Conservation (phyloP, 2,888 invertebrate genomes). For the Xanthostigma xanthostigma region DNA sequence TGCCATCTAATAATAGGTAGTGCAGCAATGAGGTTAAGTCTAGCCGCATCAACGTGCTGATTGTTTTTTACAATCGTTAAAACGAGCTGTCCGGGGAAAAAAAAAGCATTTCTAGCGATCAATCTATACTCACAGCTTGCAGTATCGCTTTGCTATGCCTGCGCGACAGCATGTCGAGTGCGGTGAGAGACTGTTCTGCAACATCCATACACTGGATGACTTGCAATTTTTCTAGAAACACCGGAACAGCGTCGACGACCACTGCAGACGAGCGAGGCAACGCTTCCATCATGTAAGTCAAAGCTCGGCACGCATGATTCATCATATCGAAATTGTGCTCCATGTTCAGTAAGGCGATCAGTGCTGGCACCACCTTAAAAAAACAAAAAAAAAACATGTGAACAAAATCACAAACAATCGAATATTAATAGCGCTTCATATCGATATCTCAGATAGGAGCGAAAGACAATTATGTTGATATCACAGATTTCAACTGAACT, state of each 20-base stretch:
- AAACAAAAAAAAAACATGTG: background rate
- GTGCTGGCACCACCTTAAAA: slow-evolving; percentile 68
- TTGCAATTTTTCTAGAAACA: slow-evolving; percentile 91
- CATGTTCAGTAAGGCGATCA: slow-evolving; percentile 82
- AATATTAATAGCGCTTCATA: too few species aligned
- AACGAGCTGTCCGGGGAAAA: background rate
- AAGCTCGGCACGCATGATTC: slow-evolving; percentile 96
- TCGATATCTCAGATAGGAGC: too few species aligned
- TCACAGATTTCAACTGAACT: too few species aligned
- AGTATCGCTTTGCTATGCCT: slow-evolving; percentile 93
- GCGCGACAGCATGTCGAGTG: slow-evolving; percentile 90
- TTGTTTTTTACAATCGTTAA: background rate
- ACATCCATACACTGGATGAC: slow-evolving; percentile 99
- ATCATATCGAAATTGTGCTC: slow-evolving; percentile 99
- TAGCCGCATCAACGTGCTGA: background rate
- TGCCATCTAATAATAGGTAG: too few species aligned
- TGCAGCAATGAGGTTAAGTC: background rate
- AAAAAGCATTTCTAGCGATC: too few species aligned
- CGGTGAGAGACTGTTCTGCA: slow-evolving; percentile 95
- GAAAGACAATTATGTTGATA: too few species aligned
- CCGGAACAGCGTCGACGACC: slow-evolving; percentile 93
- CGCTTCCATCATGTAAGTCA: slow-evolving; percentile 99
- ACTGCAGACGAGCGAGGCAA: slow-evolving; percentile 90
- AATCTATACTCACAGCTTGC: slow-evolving; percentile 54
- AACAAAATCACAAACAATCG: too few species aligned